Evolutionary conservation across 2,888 invertebrate genomes (phyloP).

Genomic region (Melinopterus prodromus): DNA sequence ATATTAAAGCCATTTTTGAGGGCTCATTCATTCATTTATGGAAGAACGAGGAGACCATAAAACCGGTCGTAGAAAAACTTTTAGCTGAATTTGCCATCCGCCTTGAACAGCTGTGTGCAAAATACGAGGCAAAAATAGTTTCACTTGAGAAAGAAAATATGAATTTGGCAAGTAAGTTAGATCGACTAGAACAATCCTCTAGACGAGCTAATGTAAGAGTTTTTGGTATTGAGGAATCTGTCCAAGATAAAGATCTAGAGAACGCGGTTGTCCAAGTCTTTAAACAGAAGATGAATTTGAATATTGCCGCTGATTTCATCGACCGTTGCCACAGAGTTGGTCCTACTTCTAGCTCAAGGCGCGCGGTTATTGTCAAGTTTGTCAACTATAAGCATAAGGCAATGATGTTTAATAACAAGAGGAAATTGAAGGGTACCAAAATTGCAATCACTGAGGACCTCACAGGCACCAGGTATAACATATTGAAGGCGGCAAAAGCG

Average conservation of each 20-base stretch:
- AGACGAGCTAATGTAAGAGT: background rate
- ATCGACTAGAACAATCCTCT: background rate
- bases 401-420: background rate
- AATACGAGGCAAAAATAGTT: background rate
- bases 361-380: background rate
- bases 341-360: background rate
- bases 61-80: background rate
- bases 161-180: background rate
- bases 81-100: background rate
- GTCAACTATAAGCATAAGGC: background rate
- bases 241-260: background rate
- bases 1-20: background rate
- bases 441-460: too few species aligned
- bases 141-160: background rate
- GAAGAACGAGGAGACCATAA: background rate
- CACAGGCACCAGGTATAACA: too few species aligned
- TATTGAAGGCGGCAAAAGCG: too few species aligned
- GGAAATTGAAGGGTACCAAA: too few species aligned
- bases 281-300: background rate
- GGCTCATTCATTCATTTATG: background rate
- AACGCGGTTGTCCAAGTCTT: background rate
- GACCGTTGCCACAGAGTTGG: background rate
- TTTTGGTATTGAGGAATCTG: background rate
- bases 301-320: background rate
- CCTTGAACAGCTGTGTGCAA: background rate